Conservation (phyloP, 2,888 invertebrate genomes). For the Chaitophorus viminalis region DNA sequence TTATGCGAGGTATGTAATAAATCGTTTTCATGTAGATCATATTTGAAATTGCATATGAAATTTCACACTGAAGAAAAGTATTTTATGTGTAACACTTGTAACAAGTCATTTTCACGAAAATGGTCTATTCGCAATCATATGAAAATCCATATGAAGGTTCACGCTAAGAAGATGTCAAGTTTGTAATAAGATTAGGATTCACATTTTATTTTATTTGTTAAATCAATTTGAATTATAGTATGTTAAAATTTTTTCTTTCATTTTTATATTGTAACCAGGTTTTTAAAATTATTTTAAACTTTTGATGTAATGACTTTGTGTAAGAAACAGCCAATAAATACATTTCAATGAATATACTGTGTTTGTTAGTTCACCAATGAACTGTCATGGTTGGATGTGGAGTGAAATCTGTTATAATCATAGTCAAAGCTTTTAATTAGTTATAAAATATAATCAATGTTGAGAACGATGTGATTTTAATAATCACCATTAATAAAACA, state of each 20-base stretch:
- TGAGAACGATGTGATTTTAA: too few relatives aligned
- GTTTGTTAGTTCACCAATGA: too few relatives aligned
- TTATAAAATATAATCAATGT: too few relatives aligned
- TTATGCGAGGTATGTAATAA: background rate
- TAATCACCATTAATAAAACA: too few relatives aligned
- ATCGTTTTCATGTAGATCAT: background rate
- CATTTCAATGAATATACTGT: too few relatives aligned
- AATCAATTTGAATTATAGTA: background rate
- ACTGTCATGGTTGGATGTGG: too few relatives aligned
- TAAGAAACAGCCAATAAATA: background rate
- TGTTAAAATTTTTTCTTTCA: background rate
- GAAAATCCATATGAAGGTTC: background rate
- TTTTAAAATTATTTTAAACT: background rate
- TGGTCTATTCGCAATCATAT: background rate
- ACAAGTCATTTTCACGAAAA: background rate
- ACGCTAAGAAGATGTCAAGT: background rate
- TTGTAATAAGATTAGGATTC: background rate
- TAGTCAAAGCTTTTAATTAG: too few relatives aligned
- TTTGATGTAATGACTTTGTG: background rate
- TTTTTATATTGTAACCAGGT: background rate
- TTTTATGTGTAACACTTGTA: background rate
- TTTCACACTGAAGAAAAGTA: background rate
- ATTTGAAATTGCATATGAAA: background rate
- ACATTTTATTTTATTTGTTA: background rate
- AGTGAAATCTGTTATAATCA: too few relatives aligned